Evolutionary conservation across 2,888 invertebrate species (phyloP), one percentile per base, ranked within the genome.

Genomic region (Rhingia campestris): DNA sequence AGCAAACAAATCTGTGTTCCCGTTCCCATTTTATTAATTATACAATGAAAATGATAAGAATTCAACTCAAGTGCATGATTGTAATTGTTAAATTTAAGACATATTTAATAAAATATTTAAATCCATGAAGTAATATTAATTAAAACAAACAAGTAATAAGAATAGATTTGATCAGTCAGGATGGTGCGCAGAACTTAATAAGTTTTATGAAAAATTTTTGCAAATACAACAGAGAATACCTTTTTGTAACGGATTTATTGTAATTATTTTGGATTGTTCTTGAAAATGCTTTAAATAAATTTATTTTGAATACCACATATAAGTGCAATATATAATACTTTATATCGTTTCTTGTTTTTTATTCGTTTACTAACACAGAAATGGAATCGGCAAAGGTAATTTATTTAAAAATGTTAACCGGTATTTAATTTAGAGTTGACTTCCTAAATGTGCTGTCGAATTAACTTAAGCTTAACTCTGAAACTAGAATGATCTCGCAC

Each of bases 221-320:
- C 70, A 45, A 74, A 74, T 56, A 49, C 33, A 76, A 77, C 47
- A 82, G 69, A 58, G 30, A 74, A 73, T 58, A 63, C 59, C 59
- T 76, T 82, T 74, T 82, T 81, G 79, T 77, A 81, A 85, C 77
- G 82, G 77, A 82, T 82, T 82, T 82, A 82, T 79, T 82, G 73
- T 79, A 82, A 82, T 82, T 74, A 82, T 82, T 82, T 82, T 69
- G 82, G 79, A 82, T 82, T 82, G 77, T 82, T 82, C 79, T 82
- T 82, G 77, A 64, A 82, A 82, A 82, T 82, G 82, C 82, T 82
- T 82, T 82, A 82, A 82, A 82, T 82, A 82, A 82, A 82, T 82
- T 82, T 82, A 82, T 82, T 82, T 82, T 82, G 82, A 82, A 82
- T 82, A 82, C 82, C 82, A 82, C 61, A 22, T 37, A 32, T 45